These are phyloP conservation scores for Thalassophryne amazonica DNA, from an alignment of 2,797 vertebrate species.

Conservation along the genomic window DNA sequence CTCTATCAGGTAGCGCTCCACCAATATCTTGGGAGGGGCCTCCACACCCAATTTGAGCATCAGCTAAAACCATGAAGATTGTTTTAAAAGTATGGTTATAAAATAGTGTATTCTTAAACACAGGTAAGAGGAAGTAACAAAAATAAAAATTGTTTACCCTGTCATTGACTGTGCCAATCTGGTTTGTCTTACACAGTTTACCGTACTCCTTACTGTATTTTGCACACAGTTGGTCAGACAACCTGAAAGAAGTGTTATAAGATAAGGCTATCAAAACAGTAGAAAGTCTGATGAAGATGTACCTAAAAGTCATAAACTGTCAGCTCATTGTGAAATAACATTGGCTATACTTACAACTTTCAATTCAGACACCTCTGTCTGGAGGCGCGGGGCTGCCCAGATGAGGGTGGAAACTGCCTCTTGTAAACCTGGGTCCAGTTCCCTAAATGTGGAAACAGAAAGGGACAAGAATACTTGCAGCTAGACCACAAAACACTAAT, in stretches of 20 bases:
- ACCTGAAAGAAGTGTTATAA: slow-evolving; percentile 76
- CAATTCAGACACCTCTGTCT: slow-evolving; percentile 90
- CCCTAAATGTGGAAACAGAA: slow-evolving; percentile 70
- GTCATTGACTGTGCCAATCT: slow-evolving; percentile 97
- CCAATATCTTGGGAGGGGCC: slow-evolving; percentile 95
- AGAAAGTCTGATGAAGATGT: too few species aligned
- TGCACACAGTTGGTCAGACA: slow-evolving; percentile 93
- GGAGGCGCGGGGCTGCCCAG: slow-evolving; percentile 95
- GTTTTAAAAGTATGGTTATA: neutral
- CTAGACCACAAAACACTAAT: too few species aligned
- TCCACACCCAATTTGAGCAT: slow-evolving; percentile 97
- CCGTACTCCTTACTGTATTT: slow-evolving; percentile 99
- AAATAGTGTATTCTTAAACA: slow-evolving; percentile 8
- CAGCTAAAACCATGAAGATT: slow-evolving; percentile 74
- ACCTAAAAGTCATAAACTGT: neutral
- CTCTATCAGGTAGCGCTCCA: slow-evolving; percentile 97
- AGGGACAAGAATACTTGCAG: neutral
- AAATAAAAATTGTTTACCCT: slow-evolving; percentile 75
- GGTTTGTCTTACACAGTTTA: slow-evolving; percentile 95
- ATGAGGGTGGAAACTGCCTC: slow-evolving; percentile 96
- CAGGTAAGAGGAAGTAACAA: neutral
- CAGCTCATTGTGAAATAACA: neutral
- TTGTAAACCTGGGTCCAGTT: slow-evolving; percentile 92
- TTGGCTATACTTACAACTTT: slow-evolving; percentile 85
- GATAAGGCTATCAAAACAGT: neutral